phyloP scores from a whole-genome alignment of 2,888 invertebrate species.

The Pterostichus niger region DNA sequence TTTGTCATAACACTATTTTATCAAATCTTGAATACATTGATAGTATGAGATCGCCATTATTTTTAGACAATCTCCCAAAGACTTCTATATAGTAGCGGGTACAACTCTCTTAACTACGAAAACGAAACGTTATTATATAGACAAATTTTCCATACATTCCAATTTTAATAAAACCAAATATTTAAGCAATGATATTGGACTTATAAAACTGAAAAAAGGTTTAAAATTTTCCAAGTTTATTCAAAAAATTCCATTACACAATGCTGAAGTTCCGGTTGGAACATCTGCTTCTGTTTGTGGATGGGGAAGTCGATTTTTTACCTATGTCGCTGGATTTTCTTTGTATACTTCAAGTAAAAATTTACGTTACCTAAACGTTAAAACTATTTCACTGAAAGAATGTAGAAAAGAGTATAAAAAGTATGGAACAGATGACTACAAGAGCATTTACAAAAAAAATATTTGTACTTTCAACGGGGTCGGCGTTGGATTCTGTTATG shows the following conservation, averaged over 20 bases:
- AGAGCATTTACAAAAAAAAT: background rate
- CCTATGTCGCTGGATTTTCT: background rate
- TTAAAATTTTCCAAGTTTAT: background rate
- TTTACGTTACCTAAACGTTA: background rate
- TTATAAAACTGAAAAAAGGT: background rate
- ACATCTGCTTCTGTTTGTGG: background rate
- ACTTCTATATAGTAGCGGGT: constrained; percentile 8
- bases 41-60: too few species aligned
- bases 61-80: background rate
- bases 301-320: background rate
- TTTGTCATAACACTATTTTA: too few species aligned
- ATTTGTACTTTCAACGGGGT: background rate
- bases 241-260: constrained; percentile 7
- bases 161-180: background rate
- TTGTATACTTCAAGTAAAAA: background rate
- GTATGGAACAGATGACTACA: background rate
- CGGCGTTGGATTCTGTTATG: background rate
- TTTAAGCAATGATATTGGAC: background rate
- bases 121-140: background rate
- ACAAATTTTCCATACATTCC: background rate
- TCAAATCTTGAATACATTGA: too few species aligned
- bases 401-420: background rate
- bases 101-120: background rate
- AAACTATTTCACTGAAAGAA: background rate
- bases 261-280: background rate